Conservation (phyloP, 2,113 vertebrate genomes). For the Sminthopsis crassicaudata region DNA sequence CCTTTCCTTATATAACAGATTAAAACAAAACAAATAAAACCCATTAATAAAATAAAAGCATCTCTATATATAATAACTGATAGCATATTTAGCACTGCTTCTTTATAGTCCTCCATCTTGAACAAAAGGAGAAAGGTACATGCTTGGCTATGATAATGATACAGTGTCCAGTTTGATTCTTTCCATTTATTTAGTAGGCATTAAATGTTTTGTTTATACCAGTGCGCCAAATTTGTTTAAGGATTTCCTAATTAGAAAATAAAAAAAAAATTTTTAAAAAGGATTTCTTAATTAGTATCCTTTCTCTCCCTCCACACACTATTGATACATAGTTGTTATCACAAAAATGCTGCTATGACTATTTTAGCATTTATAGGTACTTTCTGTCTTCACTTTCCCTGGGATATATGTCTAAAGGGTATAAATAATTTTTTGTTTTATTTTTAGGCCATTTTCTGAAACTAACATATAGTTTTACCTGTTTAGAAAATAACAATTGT, state of each 20-base stretch:
- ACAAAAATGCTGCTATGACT: not conserved
- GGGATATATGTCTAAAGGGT: not conserved
- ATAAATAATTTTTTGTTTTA: not conserved
- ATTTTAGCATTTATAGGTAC: not conserved
- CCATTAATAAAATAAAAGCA: too few relatives aligned
- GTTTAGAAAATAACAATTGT: not conserved
- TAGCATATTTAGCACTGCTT: not conserved
- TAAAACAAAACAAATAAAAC: too few relatives aligned
- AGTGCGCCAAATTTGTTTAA: not conserved
- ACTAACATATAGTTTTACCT: not conserved
- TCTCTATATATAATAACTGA: not conserved
- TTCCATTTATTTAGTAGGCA: not conserved
- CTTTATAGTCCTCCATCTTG: not conserved
- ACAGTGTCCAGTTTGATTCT: not conserved
- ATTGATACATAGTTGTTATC: not conserved
- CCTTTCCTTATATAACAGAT: too few relatives aligned
- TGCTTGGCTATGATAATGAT: not conserved
- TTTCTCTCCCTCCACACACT: not conserved
- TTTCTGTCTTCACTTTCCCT: not conserved
- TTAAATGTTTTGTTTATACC: not conserved
- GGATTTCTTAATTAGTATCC: not conserved
- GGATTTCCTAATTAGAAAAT: not conserved
- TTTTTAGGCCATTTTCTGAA: not conserved
- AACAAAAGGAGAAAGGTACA: not conserved
- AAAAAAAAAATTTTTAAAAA: not conserved